These are phyloP conservation scores for Sycophaga agraensis DNA, from an alignment of 1,140 invertebrate species.

Conservation along the genomic window DNA sequence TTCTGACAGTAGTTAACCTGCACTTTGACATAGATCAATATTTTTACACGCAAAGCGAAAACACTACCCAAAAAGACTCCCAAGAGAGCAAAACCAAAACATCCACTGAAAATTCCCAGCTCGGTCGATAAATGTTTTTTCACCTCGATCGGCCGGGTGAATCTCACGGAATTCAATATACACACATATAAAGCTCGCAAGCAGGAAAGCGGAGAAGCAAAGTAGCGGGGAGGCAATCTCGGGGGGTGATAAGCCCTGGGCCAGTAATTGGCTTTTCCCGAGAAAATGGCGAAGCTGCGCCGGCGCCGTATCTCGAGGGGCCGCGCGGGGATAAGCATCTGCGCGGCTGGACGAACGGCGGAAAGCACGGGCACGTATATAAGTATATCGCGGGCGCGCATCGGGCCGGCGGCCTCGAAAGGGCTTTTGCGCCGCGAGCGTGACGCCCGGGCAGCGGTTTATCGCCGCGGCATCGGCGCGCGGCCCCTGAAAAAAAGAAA, in stretches of 20 bases:
- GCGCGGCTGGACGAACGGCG: background rate
- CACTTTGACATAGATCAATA: no score
- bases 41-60: no score
- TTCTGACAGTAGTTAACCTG: no score
- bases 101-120: no score
- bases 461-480: background rate
- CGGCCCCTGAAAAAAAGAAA: background rate
- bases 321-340: constrained; percentile 12
- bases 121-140: no score
- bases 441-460: no score
- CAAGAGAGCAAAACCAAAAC: no score
- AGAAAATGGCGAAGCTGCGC: background rate
- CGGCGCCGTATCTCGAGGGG: background rate
- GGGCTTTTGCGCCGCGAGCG: background rate
- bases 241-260: background rate
- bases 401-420: background rate
- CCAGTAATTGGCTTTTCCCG: background rate
- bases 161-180: no score
- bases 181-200: no score
- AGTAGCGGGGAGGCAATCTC: background rate
- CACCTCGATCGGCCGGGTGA: no score
- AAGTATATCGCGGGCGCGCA: background rate
- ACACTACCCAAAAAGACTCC: no score
- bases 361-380: background rate
- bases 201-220: no score